Evolutionary conservation across 2,797 vertebrate genomes (phyloP).

Genomic region (Rachycentron canadum): DNA sequence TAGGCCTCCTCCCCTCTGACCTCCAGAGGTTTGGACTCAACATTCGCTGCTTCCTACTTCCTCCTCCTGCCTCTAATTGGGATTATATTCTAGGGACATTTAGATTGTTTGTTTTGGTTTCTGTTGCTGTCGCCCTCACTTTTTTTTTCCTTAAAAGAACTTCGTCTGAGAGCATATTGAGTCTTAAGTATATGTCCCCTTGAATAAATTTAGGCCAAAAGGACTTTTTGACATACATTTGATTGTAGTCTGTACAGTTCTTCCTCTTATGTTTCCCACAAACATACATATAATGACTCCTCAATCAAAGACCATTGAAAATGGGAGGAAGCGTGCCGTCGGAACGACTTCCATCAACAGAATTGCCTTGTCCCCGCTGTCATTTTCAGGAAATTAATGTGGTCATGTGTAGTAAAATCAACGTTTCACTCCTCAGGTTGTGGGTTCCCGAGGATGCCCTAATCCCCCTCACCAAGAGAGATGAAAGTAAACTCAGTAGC

Average conservation of each 20-base stretch:
- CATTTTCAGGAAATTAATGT: conserved; percentile 20
- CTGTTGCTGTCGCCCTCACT: conserved; percentile 76
- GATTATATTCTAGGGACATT: conserved; percentile 82
- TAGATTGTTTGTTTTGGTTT: conserved; percentile 84
- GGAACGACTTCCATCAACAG: conserved; percentile 10
- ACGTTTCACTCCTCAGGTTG: conserved; percentile 82
- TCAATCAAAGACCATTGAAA: conserved; percentile 19
- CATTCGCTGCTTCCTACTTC: conserved; percentile 79
- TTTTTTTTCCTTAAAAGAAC: conserved; percentile 56
- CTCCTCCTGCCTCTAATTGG: conserved; percentile 81
- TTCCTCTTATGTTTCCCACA: conserved; percentile 33
- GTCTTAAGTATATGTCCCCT: conserved; percentile 81
- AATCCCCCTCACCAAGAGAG: conserved; percentile 90
- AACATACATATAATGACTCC: conserved; percentile 46
- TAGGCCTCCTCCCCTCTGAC: conserved; percentile 98
- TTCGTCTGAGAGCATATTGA: conserved; percentile 66
- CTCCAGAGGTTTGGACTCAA: conserved; percentile 90
- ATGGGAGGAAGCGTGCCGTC: neutral
- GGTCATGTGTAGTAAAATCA: conserved; percentile 16
- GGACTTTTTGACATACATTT: conserved; percentile 71
- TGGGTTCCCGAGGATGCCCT: conserved; percentile 86
- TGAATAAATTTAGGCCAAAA: conserved; percentile 64
- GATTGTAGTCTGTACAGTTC: conserved; percentile 60
- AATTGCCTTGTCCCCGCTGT: neutral
- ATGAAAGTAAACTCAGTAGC: conserved; percentile 91